Percentiles rank a stretch among this genome's conserved stretches.
These are phyloP conservation scores for Platyura marginata DNA, from an alignment of 1,140 invertebrate genomes.

Conservation along the genomic window DNA sequence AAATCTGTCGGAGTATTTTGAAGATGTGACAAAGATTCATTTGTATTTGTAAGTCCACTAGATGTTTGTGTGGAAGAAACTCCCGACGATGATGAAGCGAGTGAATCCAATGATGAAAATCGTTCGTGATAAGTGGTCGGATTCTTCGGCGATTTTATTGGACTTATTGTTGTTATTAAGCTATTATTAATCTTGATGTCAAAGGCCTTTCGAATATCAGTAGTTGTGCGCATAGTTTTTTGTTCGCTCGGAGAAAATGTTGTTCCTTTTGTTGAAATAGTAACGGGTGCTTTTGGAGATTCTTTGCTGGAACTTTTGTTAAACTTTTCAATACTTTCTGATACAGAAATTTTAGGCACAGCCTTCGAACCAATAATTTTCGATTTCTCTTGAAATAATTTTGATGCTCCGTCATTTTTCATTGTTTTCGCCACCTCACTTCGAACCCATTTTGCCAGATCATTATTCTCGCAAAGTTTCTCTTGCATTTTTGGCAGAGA, in stretches of 20 bases:
- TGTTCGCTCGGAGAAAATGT: slow-evolving; percentile 6
- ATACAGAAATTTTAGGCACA: slow-evolving; percentile 8
- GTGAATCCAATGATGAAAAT: slow-evolving; percentile 21
- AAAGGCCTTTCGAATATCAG: no score
- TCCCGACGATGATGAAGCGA: slow-evolving; percentile 22
- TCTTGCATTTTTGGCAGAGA: neutral
- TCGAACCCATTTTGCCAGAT: slow-evolving; percentile 10
- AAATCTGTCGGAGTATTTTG: slow-evolving; percentile 22
- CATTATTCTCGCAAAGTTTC: slow-evolving; percentile 1
- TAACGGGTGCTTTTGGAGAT: slow-evolving; percentile 4
- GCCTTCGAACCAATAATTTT: neutral
- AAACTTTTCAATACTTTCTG: slow-evolving; percentile 20
- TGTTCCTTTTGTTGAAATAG: slow-evolving; percentile 2
- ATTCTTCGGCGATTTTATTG: slow-evolving; percentile 6
- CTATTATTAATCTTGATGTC: no score
- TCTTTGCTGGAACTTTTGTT: slow-evolving; percentile 12
- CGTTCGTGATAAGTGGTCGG: slow-evolving; percentile 14
- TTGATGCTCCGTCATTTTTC: neutral
- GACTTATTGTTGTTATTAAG: no score
- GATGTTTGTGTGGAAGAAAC: slow-evolving; percentile 20
- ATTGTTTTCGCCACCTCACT: slow-evolving; percentile 7
- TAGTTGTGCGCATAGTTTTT: neutral
- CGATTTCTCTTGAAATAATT: no score
- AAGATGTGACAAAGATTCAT: slow-evolving; percentile 14
- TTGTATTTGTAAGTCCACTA: neutral